Evolutionary conservation across 1,140 invertebrate genomes (phyloP).

Genomic region (Achatina immaculata): DNA sequence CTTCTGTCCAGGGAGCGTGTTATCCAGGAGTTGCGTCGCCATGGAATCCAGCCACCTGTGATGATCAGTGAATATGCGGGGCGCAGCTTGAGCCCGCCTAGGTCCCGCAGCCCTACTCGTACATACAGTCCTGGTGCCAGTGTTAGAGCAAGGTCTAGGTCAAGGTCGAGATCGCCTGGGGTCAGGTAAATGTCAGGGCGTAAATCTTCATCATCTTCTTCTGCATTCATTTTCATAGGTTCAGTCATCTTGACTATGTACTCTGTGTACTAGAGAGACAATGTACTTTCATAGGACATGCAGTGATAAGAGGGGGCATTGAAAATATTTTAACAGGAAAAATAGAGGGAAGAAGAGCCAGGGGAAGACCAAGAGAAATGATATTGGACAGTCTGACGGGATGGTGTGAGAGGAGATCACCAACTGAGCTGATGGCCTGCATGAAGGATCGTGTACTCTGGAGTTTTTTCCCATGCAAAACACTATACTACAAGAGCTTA

Average conservation of each 20-base stretch:
- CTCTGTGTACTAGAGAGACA: neutral
- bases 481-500: no score
- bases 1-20: slow-evolving; percentile 52
- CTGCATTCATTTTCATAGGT: no score
- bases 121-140: slow-evolving; percentile 17
- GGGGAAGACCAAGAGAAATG: no score
- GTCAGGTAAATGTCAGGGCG: slow-evolving; percentile 28
- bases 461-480: no score
- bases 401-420: no score
- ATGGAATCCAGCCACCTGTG: slow-evolving; percentile 60
- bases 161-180: slow-evolving; percentile 34
- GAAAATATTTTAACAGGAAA: no score
- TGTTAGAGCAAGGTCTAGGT: slow-evolving; percentile 21
- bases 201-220: neutral
- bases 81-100: slow-evolving; percentile 42
- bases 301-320: no score
- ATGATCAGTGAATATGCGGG: slow-evolving; percentile 61
- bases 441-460: no score
- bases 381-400: no score
- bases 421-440: no score
- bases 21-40: slow-evolving; percentile 63
- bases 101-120: slow-evolving; percentile 49
- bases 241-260: neutral
- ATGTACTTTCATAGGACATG: no score
- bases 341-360: neutral